Evolutionary conservation across 1,140 invertebrate species (phyloP), one percentile per base, ranked within the genome.

Genomic region (Brachionus sp.): DNA sequence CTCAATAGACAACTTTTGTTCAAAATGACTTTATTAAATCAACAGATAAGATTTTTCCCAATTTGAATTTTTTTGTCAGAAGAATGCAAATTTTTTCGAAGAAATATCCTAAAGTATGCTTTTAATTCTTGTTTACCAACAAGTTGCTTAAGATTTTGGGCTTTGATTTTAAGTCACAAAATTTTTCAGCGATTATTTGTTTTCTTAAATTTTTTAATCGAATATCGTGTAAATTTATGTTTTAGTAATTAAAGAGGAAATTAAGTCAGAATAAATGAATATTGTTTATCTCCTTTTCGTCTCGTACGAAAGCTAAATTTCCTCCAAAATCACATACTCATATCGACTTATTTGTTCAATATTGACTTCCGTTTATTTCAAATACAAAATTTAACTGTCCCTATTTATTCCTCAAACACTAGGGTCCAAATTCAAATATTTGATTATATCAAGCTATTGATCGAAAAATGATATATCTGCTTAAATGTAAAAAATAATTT

Each of bases 341-440:
- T 23, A 57, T 57, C 9, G n/a, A 57, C 7, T 23, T 57, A 9
- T 57, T 57, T 57, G 50, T 57, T 57, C 19, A 25, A 57, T n/a
- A 57, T 6, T 57, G n/a, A 57, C 19, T 57, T 57, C 50, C 50
- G 50, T 46, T 46, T 46, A 46, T 12, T 50, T 5, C 44, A 50
- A 50, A 50, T 50, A 16, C 13, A 50, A 7, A 57, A 57, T 1
- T 57, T 19, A 57, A 19, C 9, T 57, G 50, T 57, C 50, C 50
- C 3, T 57, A 57, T 57, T 57, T 57, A 19, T 57, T 57, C 50
- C 16, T 57, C 50, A 57, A 16, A 57, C 19, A 57, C 50, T 57
- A 57, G 50, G 50, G 50, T 57, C 50, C 50, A 57, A 57, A 57
- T 23, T 57, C 50, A 57, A 57, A 57, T 57, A 57, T 57, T 57